Conservation (phyloP, 2,888 invertebrate genomes). For the Augiades crinisus region DNA sequence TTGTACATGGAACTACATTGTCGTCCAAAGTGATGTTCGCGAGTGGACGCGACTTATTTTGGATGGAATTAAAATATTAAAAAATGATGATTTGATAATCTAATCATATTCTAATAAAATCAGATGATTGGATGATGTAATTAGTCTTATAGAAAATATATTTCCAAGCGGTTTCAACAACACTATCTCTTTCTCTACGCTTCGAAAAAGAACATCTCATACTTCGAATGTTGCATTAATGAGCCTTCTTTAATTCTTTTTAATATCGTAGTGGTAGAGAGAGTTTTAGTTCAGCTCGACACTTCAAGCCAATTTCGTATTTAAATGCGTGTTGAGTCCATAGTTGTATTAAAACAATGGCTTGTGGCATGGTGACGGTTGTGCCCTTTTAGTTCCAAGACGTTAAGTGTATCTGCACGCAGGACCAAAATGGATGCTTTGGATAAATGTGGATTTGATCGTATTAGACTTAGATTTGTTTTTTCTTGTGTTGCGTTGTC, state of each 20-base stretch:
- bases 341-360: constrained; percentile 34
- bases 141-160: no score
- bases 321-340: constrained; percentile 23
- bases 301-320: constrained; percentile 7
- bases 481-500: constrained; percentile 27
- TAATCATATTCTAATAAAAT: no score
- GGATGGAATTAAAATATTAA: no score
- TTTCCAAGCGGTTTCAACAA: constrained; percentile 13
- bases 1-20: no score
- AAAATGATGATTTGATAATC: no score
- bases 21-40: no score
- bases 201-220: background rate
- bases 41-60: no score
- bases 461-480: constrained; percentile 26
- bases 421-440: constrained; percentile 37
- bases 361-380: constrained; percentile 75
- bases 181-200: constrained; percentile 7
- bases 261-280: background rate
- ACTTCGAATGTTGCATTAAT: no score
- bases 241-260: no score
- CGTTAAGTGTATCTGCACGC: constrained; percentile 32
- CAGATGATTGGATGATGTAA: no score
- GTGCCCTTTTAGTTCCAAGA: constrained; percentile 26
- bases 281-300: constrained; percentile 8
- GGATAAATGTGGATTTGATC: constrained; percentile 29